A percentile compares a stretch with the other conserved stretches of the same genome.
phyloP scores from a whole-genome alignment of 2,888 invertebrate genomes.

The Drosophila kanekoi region DNA sequence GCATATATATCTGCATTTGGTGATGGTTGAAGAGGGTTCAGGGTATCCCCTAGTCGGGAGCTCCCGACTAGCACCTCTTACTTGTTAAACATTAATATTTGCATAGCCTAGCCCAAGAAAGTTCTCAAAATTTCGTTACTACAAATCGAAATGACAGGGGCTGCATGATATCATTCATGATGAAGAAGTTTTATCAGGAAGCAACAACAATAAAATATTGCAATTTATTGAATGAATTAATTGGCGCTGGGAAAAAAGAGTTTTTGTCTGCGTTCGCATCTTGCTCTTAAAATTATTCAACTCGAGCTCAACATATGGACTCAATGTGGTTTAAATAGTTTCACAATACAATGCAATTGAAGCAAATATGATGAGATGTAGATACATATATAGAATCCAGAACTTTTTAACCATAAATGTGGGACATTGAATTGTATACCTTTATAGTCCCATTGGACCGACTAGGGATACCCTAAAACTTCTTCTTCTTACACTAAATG shows the following conservation, averaged over 20 bases:
- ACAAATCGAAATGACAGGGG: too few relatives aligned
- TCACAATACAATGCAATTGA: slow-evolving; percentile 6
- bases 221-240: slow-evolving; percentile 43
- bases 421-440: background rate
- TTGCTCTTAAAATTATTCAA: slow-evolving; percentile 24
- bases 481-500: too few relatives aligned
- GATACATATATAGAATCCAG: background rate
- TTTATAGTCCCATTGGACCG: too few relatives aligned
- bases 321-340: slow-evolving; percentile 12
- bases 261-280: background rate
- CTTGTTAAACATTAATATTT: too few relatives aligned
- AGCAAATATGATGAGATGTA: background rate
- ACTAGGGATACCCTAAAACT: too few relatives aligned
- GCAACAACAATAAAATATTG: background rate
- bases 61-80: too few relatives aligned
- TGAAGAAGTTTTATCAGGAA: background rate
- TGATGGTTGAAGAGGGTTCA: too few relatives aligned
- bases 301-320: slow-evolving; percentile 14
- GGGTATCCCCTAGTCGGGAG: too few relatives aligned
- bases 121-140: too few relatives aligned
- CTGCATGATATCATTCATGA: too few relatives aligned
- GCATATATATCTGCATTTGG: too few relatives aligned
- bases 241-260: slow-evolving; percentile 17
- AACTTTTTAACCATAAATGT: background rate
- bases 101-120: too few relatives aligned